Base-by-base conservation (phyloP, 2,113 vertebrate genomes). In the Prionailurus bengalensis region DNA sequence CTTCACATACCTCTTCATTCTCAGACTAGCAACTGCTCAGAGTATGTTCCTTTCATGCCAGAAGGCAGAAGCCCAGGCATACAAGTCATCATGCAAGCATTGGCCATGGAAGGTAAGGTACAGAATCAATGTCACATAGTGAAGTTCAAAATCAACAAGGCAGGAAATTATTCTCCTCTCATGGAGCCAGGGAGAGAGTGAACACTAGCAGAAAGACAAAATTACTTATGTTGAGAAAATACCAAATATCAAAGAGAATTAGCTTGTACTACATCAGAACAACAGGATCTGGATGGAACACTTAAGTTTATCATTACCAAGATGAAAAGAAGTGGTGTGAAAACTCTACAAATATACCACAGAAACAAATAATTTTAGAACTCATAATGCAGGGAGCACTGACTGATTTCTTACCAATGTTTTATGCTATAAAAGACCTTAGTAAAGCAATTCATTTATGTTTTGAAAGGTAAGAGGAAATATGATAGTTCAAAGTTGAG, bases 401-500 rank as follows among this genome's bases (percentile, higher is more conserved):
- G 25, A 14, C 23, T 61, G 45, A 83, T 51, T 68, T 78, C 55
- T 73, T 83, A 68, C 33, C 29, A 53, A 65, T 23, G n/a, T 36
- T 90, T 55, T 94, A 4, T 5, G 51, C 4, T 89, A 23, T 65
- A 53, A 92, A 95, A 86, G 7, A 73, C 25, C 36, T 80, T 66
- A 68, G 19, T 76, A 53, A 96, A 89, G 51, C 83, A 92, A 95
- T 90, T 63, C 48, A 79, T 55, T 85, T 89, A 88, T 53, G 13
- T 36, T 90, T 92, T 86, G 61, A 78, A 92, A 73, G 7, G 19
- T 90, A 39, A 88, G 14, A 31, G 29, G 8, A 78, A 80, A 39
- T 58, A 61, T 48, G 29, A 94, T 85, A 29, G 48, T 36, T 96
- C 55, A 88, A 83, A 92, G n/a, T 13, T 45, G 12, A 76, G 11